A percentile compares a stretch with the other conserved stretches of the same genome.
These are phyloP conservation scores for Rattus rattus DNA, from an alignment of 2,113 vertebrate species.

Conservation along the genomic window DNA sequence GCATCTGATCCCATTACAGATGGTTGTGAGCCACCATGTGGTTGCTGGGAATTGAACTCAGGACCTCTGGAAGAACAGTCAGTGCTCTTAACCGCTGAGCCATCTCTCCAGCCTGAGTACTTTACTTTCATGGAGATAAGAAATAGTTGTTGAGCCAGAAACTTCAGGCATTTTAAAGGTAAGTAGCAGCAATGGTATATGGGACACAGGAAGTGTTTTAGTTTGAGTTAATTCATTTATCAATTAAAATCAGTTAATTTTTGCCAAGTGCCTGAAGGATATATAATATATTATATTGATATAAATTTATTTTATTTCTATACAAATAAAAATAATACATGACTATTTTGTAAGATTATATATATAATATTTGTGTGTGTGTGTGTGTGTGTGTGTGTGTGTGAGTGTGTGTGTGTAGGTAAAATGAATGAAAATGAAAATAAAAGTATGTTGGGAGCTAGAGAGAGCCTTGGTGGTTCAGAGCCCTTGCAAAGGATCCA, in stretches of 20 bases:
- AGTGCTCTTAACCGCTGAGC: too few relatives aligned
- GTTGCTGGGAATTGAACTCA: too few relatives aligned
- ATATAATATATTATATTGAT: background rate
- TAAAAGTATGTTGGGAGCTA: background rate
- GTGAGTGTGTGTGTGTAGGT: background rate
- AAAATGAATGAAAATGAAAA: background rate
- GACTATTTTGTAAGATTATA: background rate
- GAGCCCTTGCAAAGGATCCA: background rate
- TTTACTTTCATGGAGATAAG: slow-evolving; percentile 1
- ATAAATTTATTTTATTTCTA: background rate
- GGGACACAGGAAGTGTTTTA: background rate
- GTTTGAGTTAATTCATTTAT: background rate
- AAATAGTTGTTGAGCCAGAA: slow-evolving; percentile 57
- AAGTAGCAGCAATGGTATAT: background rate
- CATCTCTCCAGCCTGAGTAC: too few relatives aligned
- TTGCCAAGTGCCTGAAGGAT: slow-evolving; percentile 10
- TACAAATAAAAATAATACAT: background rate
- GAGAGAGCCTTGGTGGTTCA: background rate
- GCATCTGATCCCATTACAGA: too few relatives aligned
- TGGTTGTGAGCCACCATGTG: too few relatives aligned
- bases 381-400: too few relatives aligned
- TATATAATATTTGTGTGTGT: too few relatives aligned
- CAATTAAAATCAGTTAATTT: slow-evolving; percentile 37
- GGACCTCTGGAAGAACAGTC: too few relatives aligned
- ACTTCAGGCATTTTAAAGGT: slow-evolving; percentile 54